Evolutionary conservation across 1,140 invertebrate genomes (phyloP), one percentile per base, ranked within the genome.

Genomic region (Delia radicum): DNA sequence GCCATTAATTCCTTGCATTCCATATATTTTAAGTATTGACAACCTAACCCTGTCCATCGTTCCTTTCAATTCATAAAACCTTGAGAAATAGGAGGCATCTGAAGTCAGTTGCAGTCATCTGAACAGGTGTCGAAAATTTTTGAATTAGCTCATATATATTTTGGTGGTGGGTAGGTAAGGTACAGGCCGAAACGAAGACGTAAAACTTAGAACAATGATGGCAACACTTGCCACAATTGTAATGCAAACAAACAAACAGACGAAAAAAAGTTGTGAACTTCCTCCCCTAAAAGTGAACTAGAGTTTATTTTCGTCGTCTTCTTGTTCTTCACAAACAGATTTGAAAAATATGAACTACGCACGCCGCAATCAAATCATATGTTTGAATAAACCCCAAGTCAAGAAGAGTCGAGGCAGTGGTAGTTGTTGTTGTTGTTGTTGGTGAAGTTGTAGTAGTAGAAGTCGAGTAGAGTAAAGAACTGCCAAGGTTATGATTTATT

Each of bases 401-500:
- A 69, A 69, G 65, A 29, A 69, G 29, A 21, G 48, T 28, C 12
- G 62, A 69, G 8, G 12, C 12, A 33, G 31, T n/a, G 10, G 37
- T 42, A 10, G 7, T 10, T 10, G 7, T 33, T 10, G 7, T 33
- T 10, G 33, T 33, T 33, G 13, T 33, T 10, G 33, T 15, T 42
- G 12, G 37, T n/a, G n/a, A n/a, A 65, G 62, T 27, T 29, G 26
- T 65, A 65, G n/a, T n/a, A n/a, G n/a, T n/a, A n/a, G 33, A 37
- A 37, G 33, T 37, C 2, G 48, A 55, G 48, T 55, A 55, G 48
- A 55, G 48, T 55, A 55, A 21, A 55, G 65, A 69, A 69, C 80
- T 82, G 81, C 81, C 82, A 84, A 82, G 80, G 81, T 84, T 84
- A 84, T 84, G 82, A 84, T 84, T 84, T 84, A 84, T 84, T 84